These are phyloP conservation scores for Cynaeus angustus DNA, from an alignment of 2,888 invertebrate genomes.

Conservation along the genomic window DNA sequence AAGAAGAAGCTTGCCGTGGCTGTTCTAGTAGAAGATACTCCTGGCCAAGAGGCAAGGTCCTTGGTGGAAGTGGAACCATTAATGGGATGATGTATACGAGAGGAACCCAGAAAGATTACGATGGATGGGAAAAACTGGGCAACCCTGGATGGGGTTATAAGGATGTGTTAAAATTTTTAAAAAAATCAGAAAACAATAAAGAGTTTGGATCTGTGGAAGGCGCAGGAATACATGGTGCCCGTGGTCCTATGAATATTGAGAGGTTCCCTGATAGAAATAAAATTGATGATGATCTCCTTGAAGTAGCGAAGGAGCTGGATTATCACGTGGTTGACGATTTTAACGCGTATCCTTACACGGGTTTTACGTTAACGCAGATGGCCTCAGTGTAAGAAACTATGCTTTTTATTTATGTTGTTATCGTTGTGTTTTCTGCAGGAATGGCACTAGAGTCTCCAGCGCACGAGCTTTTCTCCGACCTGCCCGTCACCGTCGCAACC, in stretches of 20 bases:
- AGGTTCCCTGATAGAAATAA: constrained; percentile 73
- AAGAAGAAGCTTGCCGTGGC: constrained; percentile 75
- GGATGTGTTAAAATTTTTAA: constrained; percentile 80
- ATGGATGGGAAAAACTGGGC: constrained; percentile 80
- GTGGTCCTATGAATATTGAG: constrained; percentile 78
- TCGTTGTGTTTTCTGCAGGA: constrained; percentile 64
- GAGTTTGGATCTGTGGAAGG: constrained; percentile 71
- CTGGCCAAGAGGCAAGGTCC: constrained; percentile 80
- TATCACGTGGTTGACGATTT: constrained; percentile 76
- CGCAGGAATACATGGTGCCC: constrained; percentile 74
- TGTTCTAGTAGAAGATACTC: constrained; percentile 72
- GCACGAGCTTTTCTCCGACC: constrained; percentile 78
- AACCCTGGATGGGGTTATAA: constrained; percentile 77
- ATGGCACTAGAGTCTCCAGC: constrained; percentile 76
- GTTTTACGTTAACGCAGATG: constrained; percentile 77
- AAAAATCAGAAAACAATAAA: constrained; percentile 77
- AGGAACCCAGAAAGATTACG: constrained; percentile 80
- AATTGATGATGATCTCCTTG: constrained; percentile 74
- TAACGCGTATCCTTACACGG: constrained; percentile 77
- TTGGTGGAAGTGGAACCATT: constrained; percentile 80
- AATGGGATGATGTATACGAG: constrained; percentile 87
- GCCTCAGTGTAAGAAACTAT: neutral
- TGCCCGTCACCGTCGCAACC: constrained; percentile 73
- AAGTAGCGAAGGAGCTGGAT: constrained; percentile 78
- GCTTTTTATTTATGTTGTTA: neutral